A percentile compares a stretch with the other conserved stretches of the same genome.
These are phyloP conservation scores for Sus scrofa DNA, from an alignment of 2,113 vertebrate genomes.

Conservation along the genomic window DNA sequence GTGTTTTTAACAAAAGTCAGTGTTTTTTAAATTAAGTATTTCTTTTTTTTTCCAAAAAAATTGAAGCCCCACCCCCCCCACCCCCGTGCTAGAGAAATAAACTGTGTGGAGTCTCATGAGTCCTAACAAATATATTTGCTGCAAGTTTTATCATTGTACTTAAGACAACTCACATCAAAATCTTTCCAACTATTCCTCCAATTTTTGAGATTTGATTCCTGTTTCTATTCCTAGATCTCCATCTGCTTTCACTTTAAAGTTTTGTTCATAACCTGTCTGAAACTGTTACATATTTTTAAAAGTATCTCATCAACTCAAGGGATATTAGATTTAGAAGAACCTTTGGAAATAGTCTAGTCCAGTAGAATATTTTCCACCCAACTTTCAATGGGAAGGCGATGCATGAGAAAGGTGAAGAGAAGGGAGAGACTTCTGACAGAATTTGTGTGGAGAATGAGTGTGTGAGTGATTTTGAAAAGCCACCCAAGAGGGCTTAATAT, in stretches of 20 bases:
- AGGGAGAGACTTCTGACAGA: neutral
- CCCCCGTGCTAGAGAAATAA: neutral
- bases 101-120: neutral
- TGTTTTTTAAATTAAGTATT: neutral
- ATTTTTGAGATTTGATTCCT: constrained; percentile 64
- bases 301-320: neutral
- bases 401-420: neutral
- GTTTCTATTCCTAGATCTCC: constrained; percentile 70
- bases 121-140: neutral
- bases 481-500: neutral
- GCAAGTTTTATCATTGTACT: constrained; percentile 51
- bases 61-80: too few relatives aligned
- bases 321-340: neutral
- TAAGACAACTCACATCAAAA: constrained; percentile 52
- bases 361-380: neutral
- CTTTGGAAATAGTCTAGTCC: neutral
- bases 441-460: neutral
- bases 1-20: neutral
- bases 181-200: constrained; percentile 42
- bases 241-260: constrained; percentile 53
- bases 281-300: constrained; percentile 44
- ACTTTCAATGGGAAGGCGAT: neutral
- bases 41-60: neutral
- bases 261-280: constrained; percentile 69
- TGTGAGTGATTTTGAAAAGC: neutral